Conservation (phyloP, 2,888 invertebrate genomes). For the Hyposoter didymator region DNA sequence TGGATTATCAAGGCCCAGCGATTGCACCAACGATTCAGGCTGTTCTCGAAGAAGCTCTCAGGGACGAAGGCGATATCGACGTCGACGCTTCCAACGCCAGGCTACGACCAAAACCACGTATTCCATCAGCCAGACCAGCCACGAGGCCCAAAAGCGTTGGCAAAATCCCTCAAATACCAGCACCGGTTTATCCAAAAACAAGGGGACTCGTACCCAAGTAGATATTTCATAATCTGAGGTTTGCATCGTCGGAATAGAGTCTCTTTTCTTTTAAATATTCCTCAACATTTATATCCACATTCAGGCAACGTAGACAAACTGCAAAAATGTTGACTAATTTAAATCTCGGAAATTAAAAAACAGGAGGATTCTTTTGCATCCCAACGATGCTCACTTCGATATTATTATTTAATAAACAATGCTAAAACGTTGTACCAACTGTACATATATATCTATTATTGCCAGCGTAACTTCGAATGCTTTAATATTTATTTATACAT, state of each 20-base stretch:
- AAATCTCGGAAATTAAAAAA: not conserved
- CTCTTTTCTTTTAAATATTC: not conserved
- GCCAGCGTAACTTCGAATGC: conserved; percentile 39
- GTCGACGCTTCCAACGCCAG: conserved; percentile 81
- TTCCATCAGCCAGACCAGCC: conserved; percentile 78
- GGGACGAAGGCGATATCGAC: conserved; percentile 83
- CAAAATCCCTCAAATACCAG: conserved; percentile 81
- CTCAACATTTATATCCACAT: not conserved
- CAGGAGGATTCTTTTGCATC: not conserved
- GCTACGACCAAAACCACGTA: conserved; percentile 76
- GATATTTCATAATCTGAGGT: conserved; percentile 30
- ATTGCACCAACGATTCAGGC: conserved; percentile 90
- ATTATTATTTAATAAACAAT: conserved; percentile 51
- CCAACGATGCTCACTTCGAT: conserved; percentile 19
- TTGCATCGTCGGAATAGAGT: not conserved
- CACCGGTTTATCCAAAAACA: conserved; percentile 83
- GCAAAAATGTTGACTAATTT: not conserved
- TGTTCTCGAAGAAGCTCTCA: conserved; percentile 81
- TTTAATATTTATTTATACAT: conserved; percentile 52
- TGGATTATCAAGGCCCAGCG: conserved; percentile 89
- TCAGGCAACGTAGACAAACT: not conserved
- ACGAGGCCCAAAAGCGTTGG: conserved; percentile 81
- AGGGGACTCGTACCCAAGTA: conserved; percentile 83
- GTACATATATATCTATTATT: conserved; percentile 48
- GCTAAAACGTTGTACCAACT: conserved; percentile 31